Conservation (phyloP, 2,797 vertebrate genomes). For the Poeciliopsis turneri region DNA sequence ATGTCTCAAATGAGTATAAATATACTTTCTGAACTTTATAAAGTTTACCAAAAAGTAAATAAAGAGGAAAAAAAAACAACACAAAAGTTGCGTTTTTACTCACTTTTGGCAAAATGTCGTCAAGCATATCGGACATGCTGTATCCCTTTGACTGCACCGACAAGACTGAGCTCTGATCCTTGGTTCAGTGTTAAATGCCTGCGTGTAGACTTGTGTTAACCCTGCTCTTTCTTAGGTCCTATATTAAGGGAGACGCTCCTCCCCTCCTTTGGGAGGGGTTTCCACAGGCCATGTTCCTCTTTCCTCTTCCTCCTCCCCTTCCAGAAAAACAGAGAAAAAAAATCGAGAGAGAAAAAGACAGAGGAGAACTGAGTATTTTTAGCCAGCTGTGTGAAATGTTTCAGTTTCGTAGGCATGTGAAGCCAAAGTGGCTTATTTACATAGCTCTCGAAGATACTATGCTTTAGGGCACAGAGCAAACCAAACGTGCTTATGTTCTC, state of each 20-base stretch:
- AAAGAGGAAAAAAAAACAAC: neutral
- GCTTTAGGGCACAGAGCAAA: neutral
- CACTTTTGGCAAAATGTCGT: slow-evolving; percentile 76
- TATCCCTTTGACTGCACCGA: slow-evolving; percentile 50
- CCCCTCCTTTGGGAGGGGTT: slow-evolving; percentile 50
- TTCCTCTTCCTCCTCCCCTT: slow-evolving; percentile 12
- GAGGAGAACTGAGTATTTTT: slow-evolving; percentile 70
- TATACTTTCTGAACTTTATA: neutral
- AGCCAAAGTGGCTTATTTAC: slow-evolving; percentile 62
- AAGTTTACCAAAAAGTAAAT: neutral
- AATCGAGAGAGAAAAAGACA: slow-evolving; percentile 10
- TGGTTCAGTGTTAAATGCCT: slow-evolving; percentile 34
- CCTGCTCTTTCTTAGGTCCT: neutral
- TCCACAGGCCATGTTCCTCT: slow-evolving; percentile 65
- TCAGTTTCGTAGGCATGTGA: slow-evolving; percentile 65
- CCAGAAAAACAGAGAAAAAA: slow-evolving; percentile 27
- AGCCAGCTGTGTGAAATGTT: slow-evolving; percentile 65
- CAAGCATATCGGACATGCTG: slow-evolving; percentile 83
- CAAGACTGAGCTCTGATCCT: slow-evolving; percentile 49
- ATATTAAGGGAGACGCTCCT: slow-evolving; percentile 24
- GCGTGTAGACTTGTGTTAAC: slow-evolving; percentile 35
- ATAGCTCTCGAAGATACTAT: slow-evolving; percentile 18
- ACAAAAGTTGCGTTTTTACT: slow-evolving; percentile 37
- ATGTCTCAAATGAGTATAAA: neutral
- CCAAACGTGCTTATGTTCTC: slow-evolving; percentile 2